Base-by-base conservation (phyloP, 1,140 invertebrate species). In the Drosophila watanabei region DNA sequence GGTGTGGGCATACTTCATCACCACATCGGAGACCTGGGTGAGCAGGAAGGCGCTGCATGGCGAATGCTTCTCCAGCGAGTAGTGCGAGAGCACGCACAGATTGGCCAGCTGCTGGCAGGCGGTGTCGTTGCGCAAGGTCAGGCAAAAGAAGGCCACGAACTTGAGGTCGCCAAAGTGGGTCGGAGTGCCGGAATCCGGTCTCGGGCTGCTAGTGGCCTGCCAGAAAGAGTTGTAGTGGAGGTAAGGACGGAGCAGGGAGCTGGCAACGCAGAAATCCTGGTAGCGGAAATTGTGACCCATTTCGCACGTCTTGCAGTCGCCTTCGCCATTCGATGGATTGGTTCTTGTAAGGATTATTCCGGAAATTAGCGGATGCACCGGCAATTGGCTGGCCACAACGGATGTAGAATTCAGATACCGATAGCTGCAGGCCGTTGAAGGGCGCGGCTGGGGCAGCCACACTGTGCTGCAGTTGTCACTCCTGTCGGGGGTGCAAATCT, bases 41-140 rank as follows among this genome's bases (percentile, higher is more conserved):
- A 94, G 92, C 68, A 93, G 80, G 72, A 95, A 95, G 18, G 94
- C 68, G 65, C 93, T 93, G 65, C 94, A 95, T 1, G 94, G 94
- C 16, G 93, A 92, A 62, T 94, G 94, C 59, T 95, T 94, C 20
- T 93, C 92, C 66, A 94, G 33, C 7, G 86, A 87, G 33, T 83
- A 95, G 43, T 96, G 92, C 2, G 95, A 95, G 30, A 97, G 80
- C 0, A 94, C 94, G 84, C 96, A 97, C 85, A 97, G 94, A 93
- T 97, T 97, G 4, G 95, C 95, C 39, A 97, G 90, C 58, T 95
- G 92, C 91, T 97, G 95, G 81, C 97, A 97, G 8, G 96, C 89
- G 13, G 73, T 92, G 18, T 68, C 64, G 54, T 91, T 92, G 7
- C 79, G 58, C 9, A 93, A 32, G 4, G 81, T 79, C 62, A 93